Conservation (phyloP, 2,888 invertebrate genomes). For the Hylaea fasciaria region DNA sequence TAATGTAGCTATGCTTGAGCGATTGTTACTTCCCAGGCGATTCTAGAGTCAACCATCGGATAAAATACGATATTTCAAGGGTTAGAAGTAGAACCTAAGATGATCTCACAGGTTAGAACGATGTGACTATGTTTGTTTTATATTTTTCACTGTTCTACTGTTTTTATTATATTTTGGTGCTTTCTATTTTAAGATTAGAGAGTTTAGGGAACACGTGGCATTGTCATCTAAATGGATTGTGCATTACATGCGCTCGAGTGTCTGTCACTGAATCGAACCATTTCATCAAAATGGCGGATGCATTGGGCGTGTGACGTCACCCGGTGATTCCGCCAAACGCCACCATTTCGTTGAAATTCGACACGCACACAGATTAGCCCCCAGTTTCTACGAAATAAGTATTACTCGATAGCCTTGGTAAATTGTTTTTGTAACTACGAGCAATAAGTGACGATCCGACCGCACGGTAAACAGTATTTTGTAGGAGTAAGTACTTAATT, state of each 20-base stretch:
- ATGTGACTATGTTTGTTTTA: conserved; percentile 1
- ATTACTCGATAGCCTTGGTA: conserved; percentile 26
- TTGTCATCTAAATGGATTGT: background rate
- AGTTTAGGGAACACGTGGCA: background rate
- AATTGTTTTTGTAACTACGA: conserved; percentile 14
- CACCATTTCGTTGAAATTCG: conserved; percentile 58
- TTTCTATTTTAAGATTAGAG: background rate
- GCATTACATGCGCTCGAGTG: conserved; percentile 33
- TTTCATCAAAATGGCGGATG: conserved; percentile 71
- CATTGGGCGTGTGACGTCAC: conserved; percentile 60
- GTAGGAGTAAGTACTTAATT: background rate
- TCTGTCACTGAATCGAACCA: conserved; percentile 50
- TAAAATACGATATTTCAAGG: conserved; percentile 3
- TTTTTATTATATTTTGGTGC: too few species aligned
- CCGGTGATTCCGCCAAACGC: conserved; percentile 43
- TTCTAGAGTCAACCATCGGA: conserved; percentile 1
- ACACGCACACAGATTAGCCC: conserved; percentile 43
- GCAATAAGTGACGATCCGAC: conserved; percentile 8
- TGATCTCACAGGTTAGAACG: too few species aligned
- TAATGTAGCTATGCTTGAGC: conserved; percentile 60
- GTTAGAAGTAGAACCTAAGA: background rate
- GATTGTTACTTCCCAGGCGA: conserved; percentile 41
- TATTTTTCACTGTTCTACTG: background rate
- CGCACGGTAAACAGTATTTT: conserved; percentile 17
- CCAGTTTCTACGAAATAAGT: conserved; percentile 23